Base-by-base conservation (phyloP, 2,113 vertebrate genomes). In the Centrocercus urophasianus region DNA sequence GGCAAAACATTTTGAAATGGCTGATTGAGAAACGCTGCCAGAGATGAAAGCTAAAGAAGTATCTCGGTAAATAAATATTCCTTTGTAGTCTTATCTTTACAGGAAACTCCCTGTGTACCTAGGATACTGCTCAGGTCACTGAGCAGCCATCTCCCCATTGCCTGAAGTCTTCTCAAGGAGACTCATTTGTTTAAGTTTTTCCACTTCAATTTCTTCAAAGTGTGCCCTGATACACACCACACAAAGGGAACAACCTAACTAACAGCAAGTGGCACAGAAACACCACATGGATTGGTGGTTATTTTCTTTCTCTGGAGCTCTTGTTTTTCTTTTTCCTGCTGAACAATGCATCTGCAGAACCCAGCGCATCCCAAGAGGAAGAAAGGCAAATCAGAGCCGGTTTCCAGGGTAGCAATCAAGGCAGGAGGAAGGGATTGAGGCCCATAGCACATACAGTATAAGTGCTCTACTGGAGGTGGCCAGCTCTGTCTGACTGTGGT, bases 41-140 rank as follows among this genome's bases (percentile, higher is more conserved):
- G 61, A 89, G 83, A 73, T 87, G 67, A 84, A 95, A 96, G 71
- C 82, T 60, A 79, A 70, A 38, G 63, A 79, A 56, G 71, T 77
- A 74, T 36, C 27, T 60, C 56, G 67, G 57, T 34, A 92, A 83
- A 86, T 36, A 71, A 90, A 87, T 91, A 67, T 50, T 83, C 69
- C 59, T 86, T 71, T 93, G 67, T 79, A 94, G 57, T 71, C 38
- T 88, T 83, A 88, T 52, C 65, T 7, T 42, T 54, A 27, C 0
- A 0, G 54, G 66, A 93, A 92, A 20, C 27, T 72, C 47, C 74
- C 45, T 45, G 71, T 60, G 77, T 45, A 80, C 30, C 34, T 47
- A 56, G 78, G 89, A 67, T 80, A 45, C 81, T 83, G 50, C 67
- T 8, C 50, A 70, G 74, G 59, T 65, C 73, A 43, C 66, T 65